Conservation (phyloP, 2,888 invertebrate species). For the Chrysopilus asiliformis region DNA sequence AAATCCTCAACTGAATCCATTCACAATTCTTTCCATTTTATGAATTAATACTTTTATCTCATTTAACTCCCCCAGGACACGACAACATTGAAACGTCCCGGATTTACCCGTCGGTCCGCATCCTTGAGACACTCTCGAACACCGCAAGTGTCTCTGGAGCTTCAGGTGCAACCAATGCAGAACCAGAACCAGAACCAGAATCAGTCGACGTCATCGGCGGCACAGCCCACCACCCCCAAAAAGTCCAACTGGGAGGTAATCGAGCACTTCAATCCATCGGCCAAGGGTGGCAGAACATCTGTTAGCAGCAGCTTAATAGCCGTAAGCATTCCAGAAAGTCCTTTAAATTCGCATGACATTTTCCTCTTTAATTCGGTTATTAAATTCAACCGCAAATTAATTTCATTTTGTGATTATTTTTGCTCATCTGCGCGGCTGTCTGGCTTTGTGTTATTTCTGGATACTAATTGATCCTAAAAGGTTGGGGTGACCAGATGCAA, state of each 20-base stretch:
- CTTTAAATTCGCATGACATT: neutral
- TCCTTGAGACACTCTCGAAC: conserved; percentile 41
- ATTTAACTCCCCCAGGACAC: too few species aligned
- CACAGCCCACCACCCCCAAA: conserved; percentile 49
- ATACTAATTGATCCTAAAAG: too few species aligned
- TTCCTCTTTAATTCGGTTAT: neutral
- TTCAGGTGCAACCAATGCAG: conserved; percentile 24
- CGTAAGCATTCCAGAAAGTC: conserved; percentile 33
- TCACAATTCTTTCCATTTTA: too few species aligned
- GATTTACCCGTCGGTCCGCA: conserved; percentile 42
- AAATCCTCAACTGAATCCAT: too few species aligned
- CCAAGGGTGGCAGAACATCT: conserved; percentile 46
- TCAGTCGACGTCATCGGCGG: conserved; percentile 26
- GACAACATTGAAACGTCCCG: conserved; percentile 19
- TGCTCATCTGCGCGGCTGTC: too few species aligned
- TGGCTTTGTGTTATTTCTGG: too few species aligned
- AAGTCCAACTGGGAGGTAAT: conserved; percentile 88
- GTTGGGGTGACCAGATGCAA: conserved; percentile 36
- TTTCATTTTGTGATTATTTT: too few species aligned
- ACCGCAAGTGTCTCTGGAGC: conserved; percentile 28
- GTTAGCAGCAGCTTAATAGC: conserved; percentile 49
- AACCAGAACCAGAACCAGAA: too few species aligned
- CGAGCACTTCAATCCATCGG: conserved; percentile 62
- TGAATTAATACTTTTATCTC: too few species aligned
- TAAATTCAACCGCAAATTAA: too few species aligned